These are phyloP conservation scores for Campylorhamphus procurvoides DNA, from an alignment of 2,113 vertebrate genomes.

Conservation along the genomic window DNA sequence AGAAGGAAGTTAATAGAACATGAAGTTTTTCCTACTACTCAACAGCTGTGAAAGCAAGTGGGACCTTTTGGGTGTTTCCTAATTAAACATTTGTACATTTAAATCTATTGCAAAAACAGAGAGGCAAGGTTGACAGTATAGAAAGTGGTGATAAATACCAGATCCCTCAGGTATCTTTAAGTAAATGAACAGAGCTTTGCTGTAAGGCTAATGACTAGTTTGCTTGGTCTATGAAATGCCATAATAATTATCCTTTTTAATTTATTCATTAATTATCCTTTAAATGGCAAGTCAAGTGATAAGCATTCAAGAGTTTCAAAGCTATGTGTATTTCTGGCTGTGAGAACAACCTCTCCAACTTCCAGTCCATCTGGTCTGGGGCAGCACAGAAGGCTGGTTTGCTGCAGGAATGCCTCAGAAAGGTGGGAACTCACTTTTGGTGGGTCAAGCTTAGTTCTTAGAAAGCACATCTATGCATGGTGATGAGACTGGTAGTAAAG, in stretches of 20 bases:
- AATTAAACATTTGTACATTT: conserved; percentile 62
- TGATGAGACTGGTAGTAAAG: not conserved
- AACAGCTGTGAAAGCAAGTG: not conserved
- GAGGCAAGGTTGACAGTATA: conserved; percentile 49
- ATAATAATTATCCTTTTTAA: conserved; percentile 75
- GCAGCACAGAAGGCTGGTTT: not conserved
- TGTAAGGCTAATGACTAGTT: conserved; percentile 72
- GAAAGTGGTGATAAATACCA: conserved; percentile 74
- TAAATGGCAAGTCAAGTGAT: conserved; percentile 70
- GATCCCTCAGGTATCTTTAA: conserved; percentile 74
- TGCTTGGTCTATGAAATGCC: conserved; percentile 72
- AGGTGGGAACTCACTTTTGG: not conserved
- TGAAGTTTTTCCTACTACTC: not conserved
- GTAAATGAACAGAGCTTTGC: conserved; percentile 70
- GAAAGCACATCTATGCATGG: not conserved
- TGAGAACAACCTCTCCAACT: not conserved
- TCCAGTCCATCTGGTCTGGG: not conserved
- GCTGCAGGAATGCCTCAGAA: not conserved
- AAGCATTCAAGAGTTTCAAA: conserved; percentile 63
- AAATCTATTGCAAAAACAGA: conserved; percentile 60
- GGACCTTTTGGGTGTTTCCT: conserved; percentile 15
- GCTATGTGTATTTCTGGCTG: not conserved
- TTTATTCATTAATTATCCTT: conserved; percentile 78
- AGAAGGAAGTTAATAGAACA: not conserved
- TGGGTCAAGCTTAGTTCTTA: not conserved